Evolutionary conservation across 2,113 vertebrate species (phyloP), one percentile per base, ranked within the genome.

Genomic region (Lepus timidus): DNA sequence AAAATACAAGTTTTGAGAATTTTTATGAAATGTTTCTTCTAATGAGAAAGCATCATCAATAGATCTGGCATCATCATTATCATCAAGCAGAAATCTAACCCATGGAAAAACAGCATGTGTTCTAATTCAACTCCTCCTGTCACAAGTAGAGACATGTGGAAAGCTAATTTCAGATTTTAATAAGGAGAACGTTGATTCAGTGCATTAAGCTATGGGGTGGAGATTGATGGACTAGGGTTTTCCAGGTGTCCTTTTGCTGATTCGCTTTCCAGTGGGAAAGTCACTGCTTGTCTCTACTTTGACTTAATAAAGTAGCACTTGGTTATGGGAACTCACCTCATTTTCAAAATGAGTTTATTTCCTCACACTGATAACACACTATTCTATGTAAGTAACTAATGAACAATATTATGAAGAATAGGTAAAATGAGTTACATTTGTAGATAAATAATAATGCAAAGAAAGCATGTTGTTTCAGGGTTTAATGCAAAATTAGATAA

Each of bases 121-220:
- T 95, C 52, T 90, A 82, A 68, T 6, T 87, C 62, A 84, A 73
- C n/a, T 73, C 62, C 23, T 71, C 62, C 23, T 71, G 16, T 16
- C 74, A 9, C 62, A 31, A 61, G 52, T 93, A 67, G 58, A 87
- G 73, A 61, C 14, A 22, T 19, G 27, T 70, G 14, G 31, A 76
- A 91, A 90, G 65, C 51, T 82, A 51, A 92, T 90, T 95, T 90
- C 61, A 92, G 49, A 90, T 4, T 39, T 92, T 68, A 55, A 91
- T 90, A 36, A 73, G 19, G 76, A 91, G 14, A 74, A 83, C 25
- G 74, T 83, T 85, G 39, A 85, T 44, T 93, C 62, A 90, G 52
- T 51, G 85, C 25, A 76, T 55, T 62, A 76, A 93, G n/a, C 65
- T 87, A 91, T 0, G 93, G 27, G 67, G 58, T 78, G 36, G 4